Base-by-base conservation (phyloP, 2,888 invertebrate genomes). In the Meiosimyza decipiens region DNA sequence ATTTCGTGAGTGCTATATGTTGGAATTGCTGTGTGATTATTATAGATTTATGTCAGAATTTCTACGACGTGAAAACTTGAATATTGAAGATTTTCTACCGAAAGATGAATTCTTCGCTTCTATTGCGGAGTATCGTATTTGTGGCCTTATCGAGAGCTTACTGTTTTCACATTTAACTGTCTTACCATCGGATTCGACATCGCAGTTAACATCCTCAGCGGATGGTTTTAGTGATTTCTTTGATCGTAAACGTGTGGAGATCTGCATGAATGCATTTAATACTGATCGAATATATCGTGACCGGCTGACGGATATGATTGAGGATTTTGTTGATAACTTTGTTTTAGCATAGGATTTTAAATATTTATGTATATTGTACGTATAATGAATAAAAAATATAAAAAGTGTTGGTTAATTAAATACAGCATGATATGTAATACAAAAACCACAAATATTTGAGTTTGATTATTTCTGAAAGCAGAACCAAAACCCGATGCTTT, bases 171-270 rank as follows among this genome's bases (percentile, higher is more conserved):
- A 91, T 84, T 77, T 89, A 73, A 88, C 90, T 22, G 89, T 89
- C 81, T 80, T 92, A 50, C 88, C 90, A 12, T 86, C 89, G 6
- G 87, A 89, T n/a, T 76, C 88, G 33, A 88, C 88, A 0, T 87
- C 87, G 9, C 80, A 85, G 72, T 82, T 89, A 28, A 88, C 91
- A 33, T 80, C 85, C 9, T 88, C 90, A 72, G 86, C 89, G 0
- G 86, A 84, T 11, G 87, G 89, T 49, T 92, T 91, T 80, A 84
- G 88, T 49, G 88, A 91, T 59, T 90, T 91, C 79, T 87, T 90
- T 7, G 87, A 86, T 4, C 86, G 78, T 50, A 88, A 90, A 78
- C 89, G 91, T 79, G 88, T 88, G 7, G 83, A 88, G 18, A 90
- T 90, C 77, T 89, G 92, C 65, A 82, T 88, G 72, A 85, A 87